Percentiles rank a stretch among this genome's conserved stretches.
Evolutionary conservation across 64 coral and sea anemone genomes (phyloP).

Genomic region (Dendronephthya gigantea): DNA sequence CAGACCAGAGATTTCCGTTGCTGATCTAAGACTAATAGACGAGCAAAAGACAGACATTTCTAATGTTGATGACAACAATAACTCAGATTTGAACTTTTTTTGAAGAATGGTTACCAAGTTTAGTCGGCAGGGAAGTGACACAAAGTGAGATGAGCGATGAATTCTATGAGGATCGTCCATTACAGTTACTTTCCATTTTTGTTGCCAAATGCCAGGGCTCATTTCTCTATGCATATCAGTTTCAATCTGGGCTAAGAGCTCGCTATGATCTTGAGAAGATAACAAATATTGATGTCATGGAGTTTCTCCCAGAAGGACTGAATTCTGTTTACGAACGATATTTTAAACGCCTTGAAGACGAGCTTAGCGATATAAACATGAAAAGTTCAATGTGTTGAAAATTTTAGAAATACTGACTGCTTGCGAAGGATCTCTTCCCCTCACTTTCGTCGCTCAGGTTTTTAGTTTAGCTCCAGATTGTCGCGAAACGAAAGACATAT

Average conservation of each 20-base stretch:
- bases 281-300: not conserved
- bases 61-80: conserved; percentile 25
- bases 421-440: conserved; percentile 35
- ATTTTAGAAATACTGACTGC: conserved; percentile 41
- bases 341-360: conserved; percentile 34
- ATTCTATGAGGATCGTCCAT: no score
- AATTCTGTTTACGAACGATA: conserved; percentile 43
- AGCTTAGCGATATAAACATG: conserved; percentile 5
- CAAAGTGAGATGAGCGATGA: not conserved
- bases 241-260: conserved; percentile 29
- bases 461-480: conserved; percentile 23
- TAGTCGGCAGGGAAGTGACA: not conserved
- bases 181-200: not conserved
- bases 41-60: conserved; percentile 20
- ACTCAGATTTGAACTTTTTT: conserved; percentile 39
- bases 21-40: conserved; percentile 15
- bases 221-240: conserved; percentile 51
- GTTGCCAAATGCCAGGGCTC: conserved; percentile 41
- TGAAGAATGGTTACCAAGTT: conserved; percentile 10
- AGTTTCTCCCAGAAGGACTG: conserved; percentile 40
- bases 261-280: not conserved
- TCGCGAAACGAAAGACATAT: not conserved
- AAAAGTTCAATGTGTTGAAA: conserved; percentile 21
- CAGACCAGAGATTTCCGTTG: conserved; percentile 40
- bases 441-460: conserved; percentile 37